Conservation (phyloP, 92 coral and sea anemone genomes). For the Zoanthus sansibaricus region DNA sequence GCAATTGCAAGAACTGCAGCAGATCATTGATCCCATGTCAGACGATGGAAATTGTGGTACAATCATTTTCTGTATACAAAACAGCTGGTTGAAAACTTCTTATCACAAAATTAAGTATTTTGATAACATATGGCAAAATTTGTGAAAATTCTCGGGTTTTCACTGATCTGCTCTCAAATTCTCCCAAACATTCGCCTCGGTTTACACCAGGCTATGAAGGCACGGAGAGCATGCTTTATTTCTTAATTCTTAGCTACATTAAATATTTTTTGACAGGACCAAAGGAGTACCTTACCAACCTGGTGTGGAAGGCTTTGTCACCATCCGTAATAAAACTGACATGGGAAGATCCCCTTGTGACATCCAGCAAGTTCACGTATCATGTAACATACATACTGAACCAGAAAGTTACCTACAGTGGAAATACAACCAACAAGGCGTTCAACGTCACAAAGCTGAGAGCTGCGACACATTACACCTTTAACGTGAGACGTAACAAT, state of each 20-base stretch:
- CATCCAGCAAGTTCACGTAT: slow-evolving; percentile 19
- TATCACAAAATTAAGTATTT: too few species aligned
- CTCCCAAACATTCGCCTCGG: too few species aligned
- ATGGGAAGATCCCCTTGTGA: slow-evolving; percentile 67
- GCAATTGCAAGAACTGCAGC: too few species aligned
- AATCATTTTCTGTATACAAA: too few species aligned
- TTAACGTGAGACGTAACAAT: slow-evolving; percentile 75
- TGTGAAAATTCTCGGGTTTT: too few species aligned
- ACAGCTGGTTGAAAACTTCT: too few species aligned
- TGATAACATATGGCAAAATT: neutral
- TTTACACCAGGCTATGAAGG: too few species aligned
- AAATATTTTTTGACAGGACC: slow-evolving; percentile 11
- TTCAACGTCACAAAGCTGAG: slow-evolving; percentile 68
- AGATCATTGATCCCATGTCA: too few species aligned
- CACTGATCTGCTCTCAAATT: too few species aligned
- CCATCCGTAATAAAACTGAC: slow-evolving; percentile 57
- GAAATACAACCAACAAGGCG: slow-evolving; percentile 72
- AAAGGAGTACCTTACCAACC: slow-evolving; percentile 30
- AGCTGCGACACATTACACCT: slow-evolving; percentile 77
- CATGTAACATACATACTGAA: slow-evolving; percentile 23
- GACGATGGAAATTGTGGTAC: too few species aligned
- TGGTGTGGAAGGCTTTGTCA: slow-evolving; percentile 52
- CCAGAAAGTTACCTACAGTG: slow-evolving; percentile 70
- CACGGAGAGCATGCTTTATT: too few species aligned
- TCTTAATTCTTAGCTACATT: neutral